Percentiles rank a stretch among this genome's conserved stretches.
Evolutionary conservation across 1,140 invertebrate genomes (phyloP).

Genomic region (Ectropis grisescens): DNA sequence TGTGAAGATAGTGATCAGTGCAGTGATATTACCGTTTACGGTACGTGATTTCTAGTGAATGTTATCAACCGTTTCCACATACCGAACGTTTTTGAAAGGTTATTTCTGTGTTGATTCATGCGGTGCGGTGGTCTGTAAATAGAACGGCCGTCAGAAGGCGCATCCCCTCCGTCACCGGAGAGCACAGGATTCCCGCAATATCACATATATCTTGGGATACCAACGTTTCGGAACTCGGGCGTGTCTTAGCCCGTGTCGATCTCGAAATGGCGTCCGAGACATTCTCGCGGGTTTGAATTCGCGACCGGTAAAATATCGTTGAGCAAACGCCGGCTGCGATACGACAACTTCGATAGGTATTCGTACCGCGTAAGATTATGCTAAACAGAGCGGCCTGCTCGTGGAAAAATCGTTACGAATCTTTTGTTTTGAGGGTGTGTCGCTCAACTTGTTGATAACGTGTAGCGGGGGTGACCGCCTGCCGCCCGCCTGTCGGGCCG

Average conservation of each 20-base stretch:
- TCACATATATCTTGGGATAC: conserved; percentile 11
- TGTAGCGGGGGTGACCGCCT: conserved; percentile 15
- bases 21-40: conserved; percentile 56
- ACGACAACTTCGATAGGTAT: no score
- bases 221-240: conserved; percentile 29
- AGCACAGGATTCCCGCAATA: conserved; percentile 40
- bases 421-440: conserved; percentile 55
- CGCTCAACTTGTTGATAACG: conserved; percentile 52
- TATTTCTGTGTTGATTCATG: conserved; percentile 69
- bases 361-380: no score
- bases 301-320: conserved; percentile 56
- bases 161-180: conserved; percentile 45
- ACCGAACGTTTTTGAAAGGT: conserved; percentile 57
- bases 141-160: conserved; percentile 51
- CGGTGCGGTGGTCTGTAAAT: conserved; percentile 65
- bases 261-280: conserved; percentile 63
- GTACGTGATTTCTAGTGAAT: conserved; percentile 51
- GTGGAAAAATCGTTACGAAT: no score
- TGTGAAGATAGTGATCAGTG: conserved; percentile 46
- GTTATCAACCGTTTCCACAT: conserved; percentile 46
- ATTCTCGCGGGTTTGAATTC: conserved; percentile 54
- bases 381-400: no score
- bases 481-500: no score
- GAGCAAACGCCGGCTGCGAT: conserved; percentile 22
- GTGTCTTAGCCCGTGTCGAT: conserved; percentile 35